Evolutionary conservation across 2,888 invertebrate genomes (phyloP), one percentile per base, ranked within the genome.

Genomic region (Tipula unca): DNA sequence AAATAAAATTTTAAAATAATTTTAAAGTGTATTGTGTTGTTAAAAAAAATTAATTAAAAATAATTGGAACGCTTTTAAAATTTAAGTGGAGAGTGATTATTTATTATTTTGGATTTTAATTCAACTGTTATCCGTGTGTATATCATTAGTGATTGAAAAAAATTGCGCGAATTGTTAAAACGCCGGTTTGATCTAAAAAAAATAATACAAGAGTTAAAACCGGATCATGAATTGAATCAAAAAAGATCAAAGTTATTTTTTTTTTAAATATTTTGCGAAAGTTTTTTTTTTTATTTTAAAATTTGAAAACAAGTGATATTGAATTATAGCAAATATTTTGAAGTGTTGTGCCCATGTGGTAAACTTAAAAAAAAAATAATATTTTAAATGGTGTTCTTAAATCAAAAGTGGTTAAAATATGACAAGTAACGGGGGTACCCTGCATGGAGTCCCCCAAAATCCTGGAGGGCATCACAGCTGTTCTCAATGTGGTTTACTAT

Each of bases 401-500:
- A 48, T 48, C 82, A 69, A 82, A 86, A 39, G 32, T 84, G 84
- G 25, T 85, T 25, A 82, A 87, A 86, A 86, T 84, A 87, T 87
- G 87, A 85, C 86, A 85, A 86, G 86, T 85, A 87, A 87, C 82
- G 87, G 87, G 87, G 87, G 86, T 86, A 86, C 87, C 83, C 85
- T 86, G 29, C 86, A 86, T 84, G 86, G 85, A 69, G 86, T 86
- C 85, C 86, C 87, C 86, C 86, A 86, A 82, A 85, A 87, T 85
- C 86, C 85, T 48, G 35, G 54, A 85, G 84, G 92, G 89, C 93
- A 93, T 88, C 93, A 93, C 90, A 94, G 93, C 89, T 96, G 95
- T 91, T 94, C 94, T 90, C 94, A 95, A 90, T 96, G 96, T 91
- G 94, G 94, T 88, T 91, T 95, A 87, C 93, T 93, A 89, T 93